Evolutionary conservation across 2,113 vertebrate genomes (phyloP).

Genomic region (Odocoileus hemionus): DNA sequence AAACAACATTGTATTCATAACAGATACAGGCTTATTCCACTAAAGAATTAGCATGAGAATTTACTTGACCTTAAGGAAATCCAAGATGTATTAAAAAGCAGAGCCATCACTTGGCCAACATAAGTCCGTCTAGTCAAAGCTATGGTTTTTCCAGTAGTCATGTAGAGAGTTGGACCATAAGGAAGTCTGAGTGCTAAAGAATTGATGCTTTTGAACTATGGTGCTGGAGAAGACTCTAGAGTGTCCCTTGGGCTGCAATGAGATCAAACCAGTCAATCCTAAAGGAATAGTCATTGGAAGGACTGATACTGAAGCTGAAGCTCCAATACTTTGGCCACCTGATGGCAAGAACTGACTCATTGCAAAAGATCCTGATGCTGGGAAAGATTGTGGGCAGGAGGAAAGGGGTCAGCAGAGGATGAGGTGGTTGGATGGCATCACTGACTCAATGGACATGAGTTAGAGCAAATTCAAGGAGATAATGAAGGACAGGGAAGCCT

Average conservation of each 20-base stretch:
- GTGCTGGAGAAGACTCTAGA: not conserved
- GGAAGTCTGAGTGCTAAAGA: not conserved
- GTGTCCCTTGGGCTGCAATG: not conserved
- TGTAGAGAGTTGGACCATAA: not conserved
- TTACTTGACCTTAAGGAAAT: not conserved
- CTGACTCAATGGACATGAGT: not conserved
- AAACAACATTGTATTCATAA: not conserved
- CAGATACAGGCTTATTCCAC: not conserved
- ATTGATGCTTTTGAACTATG: not conserved
- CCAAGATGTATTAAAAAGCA: not conserved
- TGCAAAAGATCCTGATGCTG: not conserved
- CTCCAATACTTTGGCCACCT: not conserved
- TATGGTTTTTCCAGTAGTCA: not conserved
- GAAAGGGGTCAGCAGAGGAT: accelerated
- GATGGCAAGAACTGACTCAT: not conserved
- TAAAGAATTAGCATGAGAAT: not conserved
- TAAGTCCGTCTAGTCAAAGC: not conserved
- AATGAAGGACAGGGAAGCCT: not conserved
- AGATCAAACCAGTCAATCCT: not conserved
- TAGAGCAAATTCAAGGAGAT: not conserved
- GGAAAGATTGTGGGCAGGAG: not conserved
- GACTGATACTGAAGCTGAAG: not conserved
- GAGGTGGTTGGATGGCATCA: not conserved
- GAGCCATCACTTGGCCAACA: not conserved
- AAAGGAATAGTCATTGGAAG: not conserved